A percentile compares a stretch with the other conserved stretches of the same genome.
These are phyloP conservation scores for Pelodiscus sinensis DNA, from an alignment of 2,113 vertebrate genomes.

Conservation along the genomic window DNA sequence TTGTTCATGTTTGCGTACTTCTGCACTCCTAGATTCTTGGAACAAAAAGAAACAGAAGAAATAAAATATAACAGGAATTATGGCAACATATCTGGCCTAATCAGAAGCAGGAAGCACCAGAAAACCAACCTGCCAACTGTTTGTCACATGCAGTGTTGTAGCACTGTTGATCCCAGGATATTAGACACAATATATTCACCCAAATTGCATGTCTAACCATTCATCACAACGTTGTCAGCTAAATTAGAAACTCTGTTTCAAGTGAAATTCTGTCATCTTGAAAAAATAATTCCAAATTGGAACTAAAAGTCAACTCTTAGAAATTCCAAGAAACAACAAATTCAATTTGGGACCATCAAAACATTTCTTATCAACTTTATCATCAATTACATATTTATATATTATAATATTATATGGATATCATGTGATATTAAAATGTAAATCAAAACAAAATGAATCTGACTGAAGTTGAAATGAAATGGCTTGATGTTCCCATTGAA, in stretches of 20 bases:
- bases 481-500: constrained; percentile 1
- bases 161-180: not conserved
- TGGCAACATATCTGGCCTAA: constrained; percentile 7
- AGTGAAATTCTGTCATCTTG: constrained; percentile 17
- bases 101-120: not conserved
- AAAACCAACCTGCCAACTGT: not conserved
- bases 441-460: not conserved
- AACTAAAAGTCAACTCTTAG: not conserved
- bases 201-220: not conserved
- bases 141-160: not conserved
- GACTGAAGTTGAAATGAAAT: not conserved
- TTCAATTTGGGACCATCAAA: constrained; percentile 5
- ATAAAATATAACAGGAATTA: constrained; percentile 7
- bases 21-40: not conserved
- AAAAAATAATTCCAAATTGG: not conserved
- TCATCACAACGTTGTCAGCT: not conserved
- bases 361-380: not conserved
- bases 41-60: constrained; percentile 7
- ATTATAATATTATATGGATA: constrained; percentile 39
- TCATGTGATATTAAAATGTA: not conserved
- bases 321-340: constrained; percentile 18
- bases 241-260: not conserved
- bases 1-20: not conserved
- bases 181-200: not conserved
- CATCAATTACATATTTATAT: not conserved